These are phyloP conservation scores for Colaptes auratus DNA, from an alignment of 2,113 vertebrate species.

Conservation along the genomic window DNA sequence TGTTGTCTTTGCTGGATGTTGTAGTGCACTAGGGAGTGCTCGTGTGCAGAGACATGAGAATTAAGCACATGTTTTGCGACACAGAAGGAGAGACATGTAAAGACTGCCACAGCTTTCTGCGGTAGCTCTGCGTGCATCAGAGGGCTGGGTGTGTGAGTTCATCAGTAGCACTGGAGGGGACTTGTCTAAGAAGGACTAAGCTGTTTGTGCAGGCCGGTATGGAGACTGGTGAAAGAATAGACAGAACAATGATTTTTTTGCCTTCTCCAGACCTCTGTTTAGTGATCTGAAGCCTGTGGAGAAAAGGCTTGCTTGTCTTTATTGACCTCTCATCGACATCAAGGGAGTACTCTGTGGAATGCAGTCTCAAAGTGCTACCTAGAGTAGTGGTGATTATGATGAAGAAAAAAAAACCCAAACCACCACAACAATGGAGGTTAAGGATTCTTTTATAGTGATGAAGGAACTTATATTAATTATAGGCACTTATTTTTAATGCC, in stretches of 20 bases:
- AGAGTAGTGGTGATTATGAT: not conserved
- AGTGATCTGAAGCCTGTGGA: not conserved
- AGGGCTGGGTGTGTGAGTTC: not conserved
- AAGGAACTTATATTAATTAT: not conserved
- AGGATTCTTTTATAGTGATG: not conserved
- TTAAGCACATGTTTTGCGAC: not conserved
- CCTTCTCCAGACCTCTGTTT: not conserved
- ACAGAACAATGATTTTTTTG: not conserved
- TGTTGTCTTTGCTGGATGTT: not conserved
- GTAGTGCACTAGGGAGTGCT: not conserved
- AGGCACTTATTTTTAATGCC: not conserved
- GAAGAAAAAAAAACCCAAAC: not conserved
- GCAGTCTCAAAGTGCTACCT: not conserved
- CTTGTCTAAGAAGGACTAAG: not conserved
- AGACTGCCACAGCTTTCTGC: not conserved
- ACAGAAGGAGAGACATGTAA: accelerated
- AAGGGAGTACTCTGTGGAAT: not conserved
- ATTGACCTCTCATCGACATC: not conserved
- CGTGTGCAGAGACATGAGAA: accelerated
- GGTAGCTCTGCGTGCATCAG: accelerated
- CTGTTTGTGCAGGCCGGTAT: not conserved
- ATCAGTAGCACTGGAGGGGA: accelerated
- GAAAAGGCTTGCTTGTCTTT: not conserved
- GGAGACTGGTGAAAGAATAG: not conserved
- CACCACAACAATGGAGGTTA: not conserved